Conservation (phyloP, 2,797 vertebrate species). For the Myotis pilosus region DNA sequence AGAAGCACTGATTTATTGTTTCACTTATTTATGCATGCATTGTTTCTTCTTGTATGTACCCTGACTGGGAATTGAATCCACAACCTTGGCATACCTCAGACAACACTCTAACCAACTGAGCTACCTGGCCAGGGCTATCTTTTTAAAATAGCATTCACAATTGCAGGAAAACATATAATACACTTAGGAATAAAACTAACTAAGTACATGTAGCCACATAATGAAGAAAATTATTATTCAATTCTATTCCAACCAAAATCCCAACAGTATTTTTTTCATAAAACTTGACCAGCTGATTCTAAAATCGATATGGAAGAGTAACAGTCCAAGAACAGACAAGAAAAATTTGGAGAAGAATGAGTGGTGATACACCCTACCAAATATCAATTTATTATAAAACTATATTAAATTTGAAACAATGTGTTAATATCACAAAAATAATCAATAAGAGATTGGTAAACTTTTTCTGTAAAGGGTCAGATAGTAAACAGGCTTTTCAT, state of each 20-base stretch:
- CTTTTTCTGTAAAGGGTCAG: not conserved
- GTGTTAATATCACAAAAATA: not conserved
- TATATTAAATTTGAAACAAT: not conserved
- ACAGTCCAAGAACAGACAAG: not conserved
- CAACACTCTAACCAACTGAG: too few species aligned
- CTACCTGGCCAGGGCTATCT: too few species aligned
- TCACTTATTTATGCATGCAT: too few species aligned
- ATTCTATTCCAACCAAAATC: slow-evolving; percentile 9
- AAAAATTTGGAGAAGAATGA: not conserved
- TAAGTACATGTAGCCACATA: not conserved
- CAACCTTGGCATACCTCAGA: too few species aligned
- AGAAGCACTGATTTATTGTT: too few species aligned
- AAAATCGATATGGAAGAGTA: not conserved
- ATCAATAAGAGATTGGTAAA: not conserved
- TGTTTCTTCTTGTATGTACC: too few species aligned
- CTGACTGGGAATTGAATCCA: too few species aligned
- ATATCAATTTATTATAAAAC: not conserved
- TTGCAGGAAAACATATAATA: not conserved
- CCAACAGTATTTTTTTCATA: not conserved
- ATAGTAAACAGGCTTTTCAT: not conserved
- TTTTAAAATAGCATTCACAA: not conserved
- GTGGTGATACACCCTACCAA: not conserved
- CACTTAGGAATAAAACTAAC: not conserved
- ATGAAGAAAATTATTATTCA: slow-evolving; percentile 6
- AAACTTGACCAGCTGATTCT: not conserved